These are phyloP conservation scores for Uropsilus gracilis DNA, from an alignment of 2,113 vertebrate species.

Conservation along the genomic window DNA sequence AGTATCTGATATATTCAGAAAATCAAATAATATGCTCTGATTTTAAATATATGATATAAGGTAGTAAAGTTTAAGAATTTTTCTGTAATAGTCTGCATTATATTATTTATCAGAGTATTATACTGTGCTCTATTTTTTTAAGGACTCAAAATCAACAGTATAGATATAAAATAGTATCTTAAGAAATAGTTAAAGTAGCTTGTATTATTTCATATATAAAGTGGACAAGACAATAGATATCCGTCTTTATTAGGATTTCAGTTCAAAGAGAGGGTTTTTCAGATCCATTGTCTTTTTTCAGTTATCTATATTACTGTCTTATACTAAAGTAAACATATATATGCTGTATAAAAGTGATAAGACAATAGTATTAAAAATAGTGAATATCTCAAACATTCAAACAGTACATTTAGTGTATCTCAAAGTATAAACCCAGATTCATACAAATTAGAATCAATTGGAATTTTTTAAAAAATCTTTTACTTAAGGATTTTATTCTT, in stretches of 20 bases:
- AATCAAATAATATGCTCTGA: background rate
- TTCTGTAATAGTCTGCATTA: background rate
- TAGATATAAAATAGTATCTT: background rate
- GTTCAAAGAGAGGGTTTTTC: background rate
- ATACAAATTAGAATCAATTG: background rate
- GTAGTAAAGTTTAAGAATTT: background rate
- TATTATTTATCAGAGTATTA: background rate
- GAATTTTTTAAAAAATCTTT: no score
- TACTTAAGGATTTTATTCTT: background rate
- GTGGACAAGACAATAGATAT: background rate
- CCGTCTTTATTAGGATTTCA: background rate
- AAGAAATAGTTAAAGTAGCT: background rate
- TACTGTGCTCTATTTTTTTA: background rate
- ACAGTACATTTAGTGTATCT: background rate
- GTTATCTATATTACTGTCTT: background rate
- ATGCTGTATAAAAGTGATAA: background rate
- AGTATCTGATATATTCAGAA: background rate
- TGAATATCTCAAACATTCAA: background rate
- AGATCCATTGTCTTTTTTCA: background rate
- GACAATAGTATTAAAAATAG: background rate
- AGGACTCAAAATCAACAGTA: background rate
- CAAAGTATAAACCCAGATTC: background rate
- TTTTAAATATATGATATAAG: conserved; percentile 21
- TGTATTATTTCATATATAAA: background rate
- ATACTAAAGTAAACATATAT: no score